phyloP scores from a whole-genome alignment of 2,113 vertebrate species.

The Brienomyrus brachyistius region DNA sequence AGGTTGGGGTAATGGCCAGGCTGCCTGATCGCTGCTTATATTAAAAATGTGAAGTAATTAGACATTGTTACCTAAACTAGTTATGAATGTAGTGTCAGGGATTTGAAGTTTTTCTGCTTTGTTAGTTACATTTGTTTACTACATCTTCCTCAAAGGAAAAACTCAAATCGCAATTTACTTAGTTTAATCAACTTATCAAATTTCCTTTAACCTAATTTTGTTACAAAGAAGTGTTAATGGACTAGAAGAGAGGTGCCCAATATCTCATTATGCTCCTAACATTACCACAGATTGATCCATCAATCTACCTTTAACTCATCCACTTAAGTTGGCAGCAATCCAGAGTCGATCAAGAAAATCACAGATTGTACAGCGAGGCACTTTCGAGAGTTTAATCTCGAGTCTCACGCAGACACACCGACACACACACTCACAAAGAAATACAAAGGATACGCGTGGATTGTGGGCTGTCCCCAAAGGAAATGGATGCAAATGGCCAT shows the following conservation, averaged over 20 bases:
- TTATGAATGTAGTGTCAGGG: background rate
- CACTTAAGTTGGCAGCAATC: background rate
- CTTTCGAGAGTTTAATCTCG: background rate
- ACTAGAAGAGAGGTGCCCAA: background rate
- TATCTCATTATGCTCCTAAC: background rate
- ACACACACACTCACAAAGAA: background rate
- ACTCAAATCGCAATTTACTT: background rate
- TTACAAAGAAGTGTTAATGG: background rate
- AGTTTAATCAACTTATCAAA: conserved; percentile 1
- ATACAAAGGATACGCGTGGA: background rate
- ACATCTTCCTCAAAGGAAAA: background rate
- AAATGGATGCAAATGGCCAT: background rate
- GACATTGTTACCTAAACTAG: background rate
- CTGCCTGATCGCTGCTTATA: background rate
- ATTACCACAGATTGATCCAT: background rate
- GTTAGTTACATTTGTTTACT: background rate
- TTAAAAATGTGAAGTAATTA: conserved; percentile 17
- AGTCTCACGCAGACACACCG: background rate
- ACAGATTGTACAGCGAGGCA: background rate
- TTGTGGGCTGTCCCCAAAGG: background rate
- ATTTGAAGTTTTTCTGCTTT: background rate
- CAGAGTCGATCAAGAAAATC: background rate
- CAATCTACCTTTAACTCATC: background rate
- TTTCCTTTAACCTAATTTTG: background rate
- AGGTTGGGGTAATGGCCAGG: background rate